Conservation (phyloP, 2,797 vertebrate genomes). For the Micrastur ruficollis region DNA sequence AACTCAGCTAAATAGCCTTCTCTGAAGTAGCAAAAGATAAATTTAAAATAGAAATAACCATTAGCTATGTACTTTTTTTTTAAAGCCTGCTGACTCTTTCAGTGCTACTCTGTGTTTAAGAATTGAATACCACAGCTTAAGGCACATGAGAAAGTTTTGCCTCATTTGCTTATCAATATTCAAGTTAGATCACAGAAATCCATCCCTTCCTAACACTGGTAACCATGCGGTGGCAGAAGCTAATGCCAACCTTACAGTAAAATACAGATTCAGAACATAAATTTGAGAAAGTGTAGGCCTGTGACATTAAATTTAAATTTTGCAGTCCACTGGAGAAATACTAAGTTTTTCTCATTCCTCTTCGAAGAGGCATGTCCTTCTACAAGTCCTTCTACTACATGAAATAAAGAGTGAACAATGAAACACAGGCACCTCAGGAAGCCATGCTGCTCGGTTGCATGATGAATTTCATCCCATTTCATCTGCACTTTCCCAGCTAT, state of each 20-base stretch:
- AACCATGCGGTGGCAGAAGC: background rate
- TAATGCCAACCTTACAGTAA: background rate
- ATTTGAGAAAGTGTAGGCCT: background rate
- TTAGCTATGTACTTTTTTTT: background rate
- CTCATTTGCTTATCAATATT: background rate
- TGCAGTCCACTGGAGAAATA: background rate
- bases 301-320: background rate
- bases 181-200: background rate
- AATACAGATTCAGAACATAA: background rate
- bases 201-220: background rate
- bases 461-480: background rate
- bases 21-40: background rate
- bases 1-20: slow-evolving; percentile 9
- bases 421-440: background rate
- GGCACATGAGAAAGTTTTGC: background rate
- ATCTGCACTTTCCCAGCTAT: background rate
- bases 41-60: background rate
- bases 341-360: background rate
- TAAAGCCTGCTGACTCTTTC: background rate
- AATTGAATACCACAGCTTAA: background rate
- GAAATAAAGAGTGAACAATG: background rate
- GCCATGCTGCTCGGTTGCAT: background rate
- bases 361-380: background rate
- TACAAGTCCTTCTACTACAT: background rate
- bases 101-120: background rate